Evolutionary conservation across 1,140 invertebrate species (phyloP), one percentile per base, ranked within the genome.

Genomic region (Bombus picipes): DNA sequence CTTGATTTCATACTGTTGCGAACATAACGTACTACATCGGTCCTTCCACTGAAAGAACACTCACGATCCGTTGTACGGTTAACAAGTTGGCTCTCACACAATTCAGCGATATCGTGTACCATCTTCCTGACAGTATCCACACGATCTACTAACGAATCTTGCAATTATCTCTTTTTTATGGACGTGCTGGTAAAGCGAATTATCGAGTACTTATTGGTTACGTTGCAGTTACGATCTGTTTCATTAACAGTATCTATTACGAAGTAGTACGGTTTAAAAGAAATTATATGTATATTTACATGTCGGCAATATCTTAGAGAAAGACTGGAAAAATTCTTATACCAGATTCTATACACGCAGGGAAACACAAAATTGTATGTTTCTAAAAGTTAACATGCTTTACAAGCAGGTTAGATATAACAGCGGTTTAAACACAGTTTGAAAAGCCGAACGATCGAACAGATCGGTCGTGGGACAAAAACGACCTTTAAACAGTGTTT

Each of bases 1-100:
- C 70, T 43, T 39, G 78, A 89, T 83, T 73, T 79, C 70, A 53
- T 73, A 32, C 78, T 53, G 41, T 22, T 9, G 25, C 47, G 25
- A 53, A 79, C 71, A 28, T 53, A 53, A 53, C 37, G 39, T 70
- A 13, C 39, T 57, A 9, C 68, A 75, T 72, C 53, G 59, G n/a
- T 25, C 75, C 73, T 66, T 73, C 65, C 66, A 79, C 32, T 72
- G 34, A 71, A 75, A 65, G 34, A 65, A 28, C 53, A 53, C n/a
- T 76, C 71, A 47, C 22, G 68, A 53, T 41, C 59, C 74, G 32
- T 73, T 83, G 41, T 22, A 18, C 47, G 2, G 32, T 72, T 65
- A 41, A 47, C 37, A 32, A 39, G n/a, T 47, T 43, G 47, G 2
- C 57, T 79, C 57, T 41, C 41, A 13, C 70, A 59, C 77, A 25